A percentile compares a stretch with the other conserved stretches of the same genome.
phyloP scores from a whole-genome alignment of 2,888 invertebrate species.

The Caenorhabditis sp. region DNA sequence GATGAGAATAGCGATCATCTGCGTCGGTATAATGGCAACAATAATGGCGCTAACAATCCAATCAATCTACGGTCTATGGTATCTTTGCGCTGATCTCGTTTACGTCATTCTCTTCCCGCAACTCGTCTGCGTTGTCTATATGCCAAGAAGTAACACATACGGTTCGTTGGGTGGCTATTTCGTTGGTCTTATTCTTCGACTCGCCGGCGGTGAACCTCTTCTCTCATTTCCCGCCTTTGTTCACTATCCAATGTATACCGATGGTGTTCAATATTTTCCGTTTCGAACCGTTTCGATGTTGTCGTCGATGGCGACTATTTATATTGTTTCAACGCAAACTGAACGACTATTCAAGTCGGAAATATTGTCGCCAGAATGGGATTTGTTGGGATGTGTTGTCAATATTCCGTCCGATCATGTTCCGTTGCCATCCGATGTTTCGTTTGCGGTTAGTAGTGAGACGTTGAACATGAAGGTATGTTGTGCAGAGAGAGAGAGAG shows the following conservation, averaged over 20 bases:
- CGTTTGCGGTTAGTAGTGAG: constrained; percentile 47
- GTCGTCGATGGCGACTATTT: constrained; percentile 82
- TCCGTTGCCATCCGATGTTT: constrained; percentile 55
- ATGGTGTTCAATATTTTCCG: constrained; percentile 85
- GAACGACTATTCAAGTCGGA: constrained; percentile 61
- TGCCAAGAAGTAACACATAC: constrained; percentile 94
- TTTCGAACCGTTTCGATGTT: constrained; percentile 95
- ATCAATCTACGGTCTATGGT: constrained; percentile 97
- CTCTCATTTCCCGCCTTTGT: constrained; percentile 84
- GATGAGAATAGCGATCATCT: constrained; percentile 88
- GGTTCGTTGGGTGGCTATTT: constrained; percentile 80
- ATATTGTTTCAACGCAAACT: constrained; percentile 74
- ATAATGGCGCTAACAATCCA: constrained; percentile 96
- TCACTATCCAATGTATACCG: constrained; percentile 81
- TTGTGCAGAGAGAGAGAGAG: no score
- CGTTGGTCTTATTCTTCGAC: constrained; percentile 75
- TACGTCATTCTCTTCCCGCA: constrained; percentile 98
- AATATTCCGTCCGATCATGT: constrained; percentile 67
- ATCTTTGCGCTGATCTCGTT: constrained; percentile 96
- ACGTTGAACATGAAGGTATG: constrained; percentile 52
- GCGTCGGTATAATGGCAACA: constrained; percentile 89
- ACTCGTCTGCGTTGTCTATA: constrained; percentile 95
- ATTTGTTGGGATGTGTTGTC: constrained; percentile 67
- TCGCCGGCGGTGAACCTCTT: constrained; percentile 87
- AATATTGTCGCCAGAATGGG: constrained; percentile 61